Conservation (phyloP, 2,113 vertebrate species). For the Pholis gunnellus region DNA sequence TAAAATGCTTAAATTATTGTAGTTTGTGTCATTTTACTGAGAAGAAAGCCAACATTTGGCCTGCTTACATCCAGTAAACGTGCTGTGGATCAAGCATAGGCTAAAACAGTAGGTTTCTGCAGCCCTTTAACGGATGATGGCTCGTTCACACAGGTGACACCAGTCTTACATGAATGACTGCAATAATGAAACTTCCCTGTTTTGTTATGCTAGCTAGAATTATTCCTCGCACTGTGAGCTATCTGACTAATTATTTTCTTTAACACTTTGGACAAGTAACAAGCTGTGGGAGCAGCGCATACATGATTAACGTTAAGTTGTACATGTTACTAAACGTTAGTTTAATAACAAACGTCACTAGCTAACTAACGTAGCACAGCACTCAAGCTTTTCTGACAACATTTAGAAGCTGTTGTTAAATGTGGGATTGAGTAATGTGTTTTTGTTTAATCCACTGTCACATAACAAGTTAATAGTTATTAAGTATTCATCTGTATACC, state of each 20-base stretch:
- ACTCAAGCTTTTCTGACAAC: not conserved
- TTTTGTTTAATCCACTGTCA: not conserved
- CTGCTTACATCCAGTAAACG: no score
- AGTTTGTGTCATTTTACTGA: not conserved
- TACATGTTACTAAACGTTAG: not conserved
- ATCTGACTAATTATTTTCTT: not conserved
- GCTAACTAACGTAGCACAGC: constrained; percentile 39
- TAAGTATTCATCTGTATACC: not conserved
- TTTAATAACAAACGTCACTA: constrained; percentile 22
- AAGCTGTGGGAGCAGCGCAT: not conserved
- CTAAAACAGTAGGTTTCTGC: no score
- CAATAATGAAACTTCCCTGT: not conserved
- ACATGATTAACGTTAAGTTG: no score
- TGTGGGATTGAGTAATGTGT: not conserved
- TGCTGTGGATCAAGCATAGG: no score
- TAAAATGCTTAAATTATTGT: not conserved
- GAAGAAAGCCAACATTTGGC: not conserved
- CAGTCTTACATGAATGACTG: not conserved
- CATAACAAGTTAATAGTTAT: not conserved
- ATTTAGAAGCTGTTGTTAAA: not conserved
- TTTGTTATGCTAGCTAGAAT: not conserved
- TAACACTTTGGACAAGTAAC: not conserved
- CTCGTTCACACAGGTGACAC: no score
- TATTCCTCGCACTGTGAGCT: not conserved
- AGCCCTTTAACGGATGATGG: no score